Evolutionary conservation across 2,888 invertebrate genomes (phyloP), one percentile per base, ranked within the genome.

Genomic region (Ephialtes manifestator): DNA sequence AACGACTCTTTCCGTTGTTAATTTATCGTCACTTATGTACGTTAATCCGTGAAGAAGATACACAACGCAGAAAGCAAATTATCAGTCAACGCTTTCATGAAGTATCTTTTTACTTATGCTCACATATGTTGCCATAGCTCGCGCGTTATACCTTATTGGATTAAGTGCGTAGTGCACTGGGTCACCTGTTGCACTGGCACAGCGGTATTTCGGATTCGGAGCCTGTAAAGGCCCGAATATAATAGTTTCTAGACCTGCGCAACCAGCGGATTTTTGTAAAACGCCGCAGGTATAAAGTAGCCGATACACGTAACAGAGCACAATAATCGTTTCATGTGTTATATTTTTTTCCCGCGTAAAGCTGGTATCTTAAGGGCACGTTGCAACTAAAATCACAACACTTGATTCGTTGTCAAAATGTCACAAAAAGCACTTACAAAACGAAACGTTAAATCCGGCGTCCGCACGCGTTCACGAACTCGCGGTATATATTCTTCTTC

Each of bases 381-480:
- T 28, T 28, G 58, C 13, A 13, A 2, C 58, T 13, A 13, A 13
- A 13, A 13, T 58, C 28, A 58, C 15, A 58, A 58, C 15, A 58
- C 58, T 28, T 28, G 11, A 13, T 28, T 13, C 58, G 58, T 4
- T 5, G 55, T 28, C 24, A 15, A 58, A 58, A 28, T 58, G 58
- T 58, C 58, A 58, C 58, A 4, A 28, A 28, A 4, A n/a, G n/a
- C 53, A 20, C 53, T 20, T 39, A 39, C 7, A 15, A 7, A 7
- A 1, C 20, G 35, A 58, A 43, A 53, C 53, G 51, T n/a, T 15
- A 28, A 60, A 70, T 70, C 48, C 53, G 53, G 53, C 51, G 35
- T 51, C 15, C 71, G 35, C 18, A 11, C 71, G 71, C 39, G 43
- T 74, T 60, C 60, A n/a, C 60, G 28, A 13, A 46, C 31, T 7